phyloP scores from a whole-genome alignment of 1,140 invertebrate genomes.

The Eupeodes corollae region DNA sequence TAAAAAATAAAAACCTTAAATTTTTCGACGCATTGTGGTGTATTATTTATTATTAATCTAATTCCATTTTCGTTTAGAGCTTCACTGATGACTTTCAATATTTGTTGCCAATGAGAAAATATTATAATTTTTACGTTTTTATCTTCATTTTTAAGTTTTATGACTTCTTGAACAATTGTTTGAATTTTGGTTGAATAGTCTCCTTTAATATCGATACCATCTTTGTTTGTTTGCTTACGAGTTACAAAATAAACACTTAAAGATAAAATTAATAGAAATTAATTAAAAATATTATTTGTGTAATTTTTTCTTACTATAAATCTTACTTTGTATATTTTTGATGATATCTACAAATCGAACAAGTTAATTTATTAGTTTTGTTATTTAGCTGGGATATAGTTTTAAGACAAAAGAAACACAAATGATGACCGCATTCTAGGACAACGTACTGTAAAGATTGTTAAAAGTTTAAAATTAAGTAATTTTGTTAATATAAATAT shows the following conservation, averaged over 20 bases:
- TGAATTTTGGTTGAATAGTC: conserved; percentile 63
- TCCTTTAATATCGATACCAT: conserved; percentile 38
- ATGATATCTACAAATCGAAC: conserved; percentile 54
- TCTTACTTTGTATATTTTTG: conserved; percentile 32
- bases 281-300: no score
- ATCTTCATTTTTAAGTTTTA: conserved; percentile 45
- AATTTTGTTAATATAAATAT: not conserved
- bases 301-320: no score
- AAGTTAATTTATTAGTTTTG: conserved; percentile 30
- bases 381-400: conserved; percentile 6
- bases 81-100: conserved; percentile 48
- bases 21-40: conserved; percentile 39
- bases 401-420: conserved; percentile 24
- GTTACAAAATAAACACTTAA: conserved; percentile 25
- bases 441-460: conserved; percentile 24
- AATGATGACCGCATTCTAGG: conserved; percentile 29
- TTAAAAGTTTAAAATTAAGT: not conserved
- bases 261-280: no score
- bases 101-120: conserved; percentile 59
- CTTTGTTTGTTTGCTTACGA: conserved; percentile 13
- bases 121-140: conserved; percentile 53
- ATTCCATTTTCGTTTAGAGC: conserved; percentile 54
- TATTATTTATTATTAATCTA: conserved; percentile 35
- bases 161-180: conserved; percentile 48
- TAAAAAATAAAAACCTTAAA: conserved; percentile 42